These are phyloP conservation scores for Ceuthmochares aereus DNA, from an alignment of 2,113 vertebrate genomes.

Conservation along the genomic window DNA sequence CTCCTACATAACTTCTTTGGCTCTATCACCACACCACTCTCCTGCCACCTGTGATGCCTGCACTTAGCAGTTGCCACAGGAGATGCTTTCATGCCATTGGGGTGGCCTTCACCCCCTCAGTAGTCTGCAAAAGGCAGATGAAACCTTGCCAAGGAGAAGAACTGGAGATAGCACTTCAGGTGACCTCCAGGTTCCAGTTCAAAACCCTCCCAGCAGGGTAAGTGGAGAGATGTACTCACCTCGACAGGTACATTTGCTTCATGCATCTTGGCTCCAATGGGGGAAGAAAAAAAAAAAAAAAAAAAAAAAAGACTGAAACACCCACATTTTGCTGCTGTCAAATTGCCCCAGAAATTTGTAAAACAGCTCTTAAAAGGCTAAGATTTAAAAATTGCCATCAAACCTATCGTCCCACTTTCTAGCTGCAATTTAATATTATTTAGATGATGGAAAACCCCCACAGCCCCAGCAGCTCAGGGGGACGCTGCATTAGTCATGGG, in stretches of 20 bases:
- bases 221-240: not conserved
- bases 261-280: not conserved
- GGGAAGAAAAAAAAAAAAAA: too few species aligned
- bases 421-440: not conserved
- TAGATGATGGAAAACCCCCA: not conserved
- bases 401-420: not conserved
- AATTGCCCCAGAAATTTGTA: not conserved
- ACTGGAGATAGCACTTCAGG: not conserved
- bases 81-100: not conserved
- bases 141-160: not conserved
- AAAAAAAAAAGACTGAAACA: not conserved
- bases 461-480: not conserved
- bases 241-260: not conserved
- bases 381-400: not conserved
- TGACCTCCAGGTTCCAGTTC: not conserved
- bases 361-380: not conserved
- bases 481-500: not conserved
- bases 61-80: not conserved
- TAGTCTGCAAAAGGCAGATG: not conserved
- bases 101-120: not conserved
- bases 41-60: not conserved
- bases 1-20: not conserved
- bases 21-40: not conserved
- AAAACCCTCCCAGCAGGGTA: not conserved
- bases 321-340: not conserved